phyloP scores from a whole-genome alignment of 2,888 invertebrate genomes.

The Drosophila meridionalis region DNA sequence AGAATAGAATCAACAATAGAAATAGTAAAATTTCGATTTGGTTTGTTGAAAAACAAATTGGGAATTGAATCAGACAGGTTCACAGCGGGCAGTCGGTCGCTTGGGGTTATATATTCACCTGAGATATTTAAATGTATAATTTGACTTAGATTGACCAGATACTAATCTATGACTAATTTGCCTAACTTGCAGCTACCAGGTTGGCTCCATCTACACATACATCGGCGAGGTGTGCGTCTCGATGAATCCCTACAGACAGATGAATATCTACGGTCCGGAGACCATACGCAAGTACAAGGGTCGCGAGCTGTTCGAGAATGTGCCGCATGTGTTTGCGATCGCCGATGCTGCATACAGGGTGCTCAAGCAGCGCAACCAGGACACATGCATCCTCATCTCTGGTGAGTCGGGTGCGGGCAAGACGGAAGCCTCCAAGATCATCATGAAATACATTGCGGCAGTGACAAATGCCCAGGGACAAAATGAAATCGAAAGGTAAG shows the following conservation, averaged over 20 bases:
- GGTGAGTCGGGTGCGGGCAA: constrained; percentile 99
- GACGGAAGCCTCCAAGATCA: constrained; percentile 99
- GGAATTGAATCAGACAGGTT: constrained; percentile 56
- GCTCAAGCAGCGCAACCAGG: constrained; percentile 94
- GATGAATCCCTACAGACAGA: constrained; percentile 97
- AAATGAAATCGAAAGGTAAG: constrained; percentile 97
- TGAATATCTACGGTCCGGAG: constrained; percentile 95
- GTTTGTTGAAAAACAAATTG: constrained; percentile 51
- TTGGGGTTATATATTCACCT: neutral
- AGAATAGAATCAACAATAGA: constrained; percentile 8
- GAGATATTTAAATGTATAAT: constrained; percentile 27
- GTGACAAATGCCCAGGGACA: constrained; percentile 97
- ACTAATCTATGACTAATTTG: constrained; percentile 1
- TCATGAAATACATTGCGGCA: constrained; percentile 99
- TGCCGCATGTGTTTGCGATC: constrained; percentile 98
- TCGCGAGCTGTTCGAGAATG: constrained; percentile 97
- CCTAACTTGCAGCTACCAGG: constrained; percentile 89
- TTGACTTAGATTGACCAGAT: constrained; percentile 3
- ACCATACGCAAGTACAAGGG: constrained; percentile 96
- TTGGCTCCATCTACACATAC: constrained; percentile 98
- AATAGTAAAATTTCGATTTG: constrained; percentile 7
- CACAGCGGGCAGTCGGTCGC: constrained; percentile 33
- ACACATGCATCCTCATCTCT: constrained; percentile 99
- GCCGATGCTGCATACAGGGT: constrained; percentile 98
- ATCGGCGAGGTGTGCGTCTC: constrained; percentile 99